Evolutionary conservation across 1,140 invertebrate genomes (phyloP).

Genomic region (Drosophila setifemur): DNA sequence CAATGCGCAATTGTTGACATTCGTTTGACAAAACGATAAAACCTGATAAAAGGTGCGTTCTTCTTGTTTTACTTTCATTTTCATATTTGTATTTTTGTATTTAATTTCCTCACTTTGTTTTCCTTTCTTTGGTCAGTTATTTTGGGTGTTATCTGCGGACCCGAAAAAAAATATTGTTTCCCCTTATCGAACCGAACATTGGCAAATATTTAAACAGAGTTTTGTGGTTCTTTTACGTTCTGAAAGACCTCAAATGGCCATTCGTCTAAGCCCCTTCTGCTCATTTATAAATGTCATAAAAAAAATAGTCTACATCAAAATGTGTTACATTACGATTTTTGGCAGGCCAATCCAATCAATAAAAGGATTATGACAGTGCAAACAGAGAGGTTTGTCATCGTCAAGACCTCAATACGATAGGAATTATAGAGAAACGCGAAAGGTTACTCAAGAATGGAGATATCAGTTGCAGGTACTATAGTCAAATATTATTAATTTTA

Average conservation of each 20-base stretch:
- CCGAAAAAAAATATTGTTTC: slow-evolving; percentile 38
- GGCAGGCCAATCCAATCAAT: slow-evolving; percentile 73
- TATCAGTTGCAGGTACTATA: background rate
- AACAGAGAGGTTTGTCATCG: slow-evolving; percentile 35
- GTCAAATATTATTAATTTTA: no score
- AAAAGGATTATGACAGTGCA: slow-evolving; percentile 75
- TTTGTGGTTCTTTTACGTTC: slow-evolving; percentile 11
- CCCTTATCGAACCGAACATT: slow-evolving; percentile 66
- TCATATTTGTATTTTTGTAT: slow-evolving; percentile 15
- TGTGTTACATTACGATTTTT: slow-evolving; percentile 44
- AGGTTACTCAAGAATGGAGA: background rate
- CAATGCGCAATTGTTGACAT: slow-evolving; percentile 78
- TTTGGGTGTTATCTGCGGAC: slow-evolving; percentile 35
- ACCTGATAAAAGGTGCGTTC: slow-evolving; percentile 52
- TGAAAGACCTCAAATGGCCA: slow-evolving; percentile 60
- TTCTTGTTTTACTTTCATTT: slow-evolving; percentile 64
- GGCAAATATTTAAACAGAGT: slow-evolving; percentile 71
- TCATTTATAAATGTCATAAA: slow-evolving; percentile 68
- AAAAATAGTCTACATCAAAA: slow-evolving; percentile 10
- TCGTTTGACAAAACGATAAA: slow-evolving; percentile 76
- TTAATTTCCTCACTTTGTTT: slow-evolving; percentile 36
- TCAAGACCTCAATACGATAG: slow-evolving; percentile 3
- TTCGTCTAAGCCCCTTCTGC: slow-evolving; percentile 60
- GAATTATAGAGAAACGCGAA: background rate
- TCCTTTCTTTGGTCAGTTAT: slow-evolving; percentile 66